A percentile compares a stretch with the other conserved stretches of the same genome.
phyloP scores from a whole-genome alignment of 2,113 vertebrate species.

The Pipa parva region DNA sequence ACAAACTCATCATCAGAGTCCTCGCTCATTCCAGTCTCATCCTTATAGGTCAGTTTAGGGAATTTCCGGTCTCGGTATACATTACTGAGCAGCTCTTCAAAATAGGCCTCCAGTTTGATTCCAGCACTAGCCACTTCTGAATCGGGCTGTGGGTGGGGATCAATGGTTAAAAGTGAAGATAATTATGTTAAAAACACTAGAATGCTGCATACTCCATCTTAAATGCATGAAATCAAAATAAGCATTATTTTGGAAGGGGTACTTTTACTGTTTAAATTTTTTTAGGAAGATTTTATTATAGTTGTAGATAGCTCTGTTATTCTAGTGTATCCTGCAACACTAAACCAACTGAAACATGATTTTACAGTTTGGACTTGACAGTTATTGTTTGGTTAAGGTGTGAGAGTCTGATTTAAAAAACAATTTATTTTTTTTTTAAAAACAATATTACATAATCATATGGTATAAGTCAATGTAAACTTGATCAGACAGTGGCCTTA shows the following conservation, averaged over 20 bases:
- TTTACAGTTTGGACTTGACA: too few relatives aligned
- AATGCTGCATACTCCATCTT: neutral
- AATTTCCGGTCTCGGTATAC: conserved; percentile 70
- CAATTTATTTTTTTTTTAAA: too few relatives aligned
- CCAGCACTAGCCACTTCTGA: conserved; percentile 72
- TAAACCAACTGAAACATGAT: too few relatives aligned
- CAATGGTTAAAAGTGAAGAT: conserved; percentile 22
- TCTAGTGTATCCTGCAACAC: too few relatives aligned
- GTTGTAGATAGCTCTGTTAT: too few relatives aligned
- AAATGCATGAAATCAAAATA: neutral
- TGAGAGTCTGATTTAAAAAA: too few relatives aligned
- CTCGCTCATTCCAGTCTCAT: conserved; percentile 56
- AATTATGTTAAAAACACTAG: neutral
- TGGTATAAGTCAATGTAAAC: too few relatives aligned
- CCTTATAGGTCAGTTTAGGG: conserved; percentile 55
- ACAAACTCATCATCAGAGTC: conserved; percentile 71
- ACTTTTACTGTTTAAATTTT: too few relatives aligned
- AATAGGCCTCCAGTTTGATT: conserved; percentile 70
- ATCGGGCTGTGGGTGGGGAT: conserved; percentile 63
- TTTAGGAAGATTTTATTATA: too few relatives aligned
- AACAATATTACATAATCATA: too few relatives aligned
- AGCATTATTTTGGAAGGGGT: neutral
- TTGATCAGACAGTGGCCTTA: too few relatives aligned
- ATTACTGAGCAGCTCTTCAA: conserved; percentile 67
- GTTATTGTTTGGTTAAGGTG: too few relatives aligned